Percentiles rank a stretch among this genome's conserved stretches.
These are phyloP conservation scores for Bembecia ichneumoniformis DNA, from an alignment of 2,888 invertebrate species.

Conservation along the genomic window DNA sequence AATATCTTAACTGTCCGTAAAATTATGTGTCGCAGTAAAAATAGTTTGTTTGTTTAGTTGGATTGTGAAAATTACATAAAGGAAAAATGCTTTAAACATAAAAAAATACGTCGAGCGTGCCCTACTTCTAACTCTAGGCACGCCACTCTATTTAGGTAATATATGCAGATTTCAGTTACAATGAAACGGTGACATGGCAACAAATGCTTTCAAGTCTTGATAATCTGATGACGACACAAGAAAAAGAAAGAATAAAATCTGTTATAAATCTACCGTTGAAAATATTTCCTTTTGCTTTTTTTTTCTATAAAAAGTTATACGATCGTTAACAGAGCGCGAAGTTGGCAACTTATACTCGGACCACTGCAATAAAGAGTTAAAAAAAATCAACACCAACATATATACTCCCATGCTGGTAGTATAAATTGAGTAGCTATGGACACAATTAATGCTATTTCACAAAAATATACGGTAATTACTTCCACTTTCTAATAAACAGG, in stretches of 20 bases:
- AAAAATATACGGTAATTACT: too few relatives aligned
- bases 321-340: slow-evolving; percentile 6
- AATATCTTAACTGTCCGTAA: too few relatives aligned
- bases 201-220: slow-evolving; percentile 7
- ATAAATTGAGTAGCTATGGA: too few relatives aligned
- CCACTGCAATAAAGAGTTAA: slow-evolving; percentile 1
- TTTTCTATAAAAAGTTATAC: slow-evolving; percentile 9
- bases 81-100: too few relatives aligned
- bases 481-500: too few relatives aligned
- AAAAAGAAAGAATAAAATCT: background rate
- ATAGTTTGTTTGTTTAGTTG: background rate
- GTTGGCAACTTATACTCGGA: slow-evolving; percentile 3
- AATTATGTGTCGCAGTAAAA: background rate
- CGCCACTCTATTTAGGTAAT: slow-evolving; percentile 1
- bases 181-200: slow-evolving; percentile 10
- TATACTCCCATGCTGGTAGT: too few relatives aligned
- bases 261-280: too few relatives aligned
- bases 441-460: too few relatives aligned
- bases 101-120: too few relatives aligned
- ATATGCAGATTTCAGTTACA: slow-evolving; percentile 3
- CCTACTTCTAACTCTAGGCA: background rate
- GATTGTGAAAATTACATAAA: too few relatives aligned
- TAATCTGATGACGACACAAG: background rate
- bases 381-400: background rate
- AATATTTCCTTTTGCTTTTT: too few relatives aligned